A percentile compares a stretch with the other conserved stretches of the same genome.
Conservation (phyloP, 2,113 vertebrate species). For the Rutilus rutilus region DNA sequence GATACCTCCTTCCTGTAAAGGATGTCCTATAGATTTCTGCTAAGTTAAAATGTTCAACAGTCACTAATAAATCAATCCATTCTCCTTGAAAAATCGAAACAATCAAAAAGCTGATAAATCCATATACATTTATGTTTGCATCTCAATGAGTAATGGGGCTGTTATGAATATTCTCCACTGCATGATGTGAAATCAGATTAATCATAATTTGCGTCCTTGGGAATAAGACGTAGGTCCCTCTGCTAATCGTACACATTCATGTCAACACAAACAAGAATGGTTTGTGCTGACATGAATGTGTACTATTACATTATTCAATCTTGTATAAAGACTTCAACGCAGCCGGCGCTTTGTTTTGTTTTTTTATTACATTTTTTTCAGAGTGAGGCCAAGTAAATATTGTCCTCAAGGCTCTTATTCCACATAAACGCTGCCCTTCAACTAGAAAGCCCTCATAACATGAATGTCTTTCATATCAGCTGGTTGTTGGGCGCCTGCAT, state of each 20-base stretch:
- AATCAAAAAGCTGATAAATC: slow-evolving; percentile 24
- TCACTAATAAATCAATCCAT: slow-evolving; percentile 32
- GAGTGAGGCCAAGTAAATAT: not conserved
- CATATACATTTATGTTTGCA: slow-evolving; percentile 10
- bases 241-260: not conserved
- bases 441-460: slow-evolving; percentile 34
- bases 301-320: not conserved
- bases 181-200: slow-evolving; percentile 38
- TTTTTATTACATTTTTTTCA: not conserved
- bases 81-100: slow-evolving; percentile 13
- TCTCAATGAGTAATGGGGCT: slow-evolving; percentile 39
- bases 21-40: slow-evolving; percentile 11
- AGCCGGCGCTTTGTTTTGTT: not conserved
- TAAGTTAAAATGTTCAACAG: not conserved
- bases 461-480: slow-evolving; percentile 38
- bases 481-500: slow-evolving; percentile 21
- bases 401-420: slow-evolving; percentile 34
- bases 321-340: not conserved
- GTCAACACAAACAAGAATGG: not conserved
- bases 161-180: slow-evolving; percentile 3
- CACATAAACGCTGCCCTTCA: slow-evolving; percentile 9
- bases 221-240: not conserved
- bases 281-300: slow-evolving; percentile 12
- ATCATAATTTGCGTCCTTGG: slow-evolving; percentile 20
- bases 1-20: slow-evolving; percentile 1